Conservation (phyloP, 1,140 invertebrate genomes). For the Oscheius sp. region DNA sequence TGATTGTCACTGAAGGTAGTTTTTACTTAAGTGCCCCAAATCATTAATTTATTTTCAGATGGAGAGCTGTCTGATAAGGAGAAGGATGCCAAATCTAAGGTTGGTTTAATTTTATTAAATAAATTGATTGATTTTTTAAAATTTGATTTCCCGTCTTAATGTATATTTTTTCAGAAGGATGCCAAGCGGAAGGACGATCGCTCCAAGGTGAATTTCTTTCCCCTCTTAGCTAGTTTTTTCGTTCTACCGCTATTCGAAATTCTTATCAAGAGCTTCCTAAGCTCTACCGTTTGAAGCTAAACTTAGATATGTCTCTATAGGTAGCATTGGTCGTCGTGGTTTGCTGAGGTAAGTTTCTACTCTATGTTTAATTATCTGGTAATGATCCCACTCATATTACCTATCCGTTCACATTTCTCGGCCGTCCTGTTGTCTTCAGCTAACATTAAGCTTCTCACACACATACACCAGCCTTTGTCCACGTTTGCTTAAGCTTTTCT, state of each 20-base stretch:
- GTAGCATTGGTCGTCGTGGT: slow-evolving; percentile 9
- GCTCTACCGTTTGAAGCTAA: background rate
- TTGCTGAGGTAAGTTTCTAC: slow-evolving; percentile 4
- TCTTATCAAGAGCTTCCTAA: background rate
- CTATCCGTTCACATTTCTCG: slow-evolving; percentile 13
- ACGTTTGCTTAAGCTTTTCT: background rate
- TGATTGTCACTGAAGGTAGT: slow-evolving; percentile 32
- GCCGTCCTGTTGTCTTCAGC: slow-evolving; percentile 2
- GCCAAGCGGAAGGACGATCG: background rate
- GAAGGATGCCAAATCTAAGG: slow-evolving; percentile 3
- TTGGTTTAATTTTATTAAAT: slow-evolving; percentile 8
- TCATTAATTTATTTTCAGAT: slow-evolving; percentile 16
- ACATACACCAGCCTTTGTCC: background rate
- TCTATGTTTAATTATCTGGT: slow-evolving; percentile 12
- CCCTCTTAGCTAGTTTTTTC: background rate
- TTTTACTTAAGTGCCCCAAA: background rate
- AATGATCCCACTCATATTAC: slow-evolving; percentile 4
- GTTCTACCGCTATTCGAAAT: background rate
- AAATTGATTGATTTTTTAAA: no score
- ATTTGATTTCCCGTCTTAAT: no score
- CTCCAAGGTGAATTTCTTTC: background rate
- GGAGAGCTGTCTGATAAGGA: slow-evolving; percentile 14
- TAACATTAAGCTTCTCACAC: background rate
- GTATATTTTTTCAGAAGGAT: no score
- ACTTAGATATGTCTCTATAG: slow-evolving; percentile 4